A percentile compares a stretch with the other conserved stretches of the same genome.
Conservation (phyloP, 2,888 invertebrate species). For the Desoria tigrina region DNA sequence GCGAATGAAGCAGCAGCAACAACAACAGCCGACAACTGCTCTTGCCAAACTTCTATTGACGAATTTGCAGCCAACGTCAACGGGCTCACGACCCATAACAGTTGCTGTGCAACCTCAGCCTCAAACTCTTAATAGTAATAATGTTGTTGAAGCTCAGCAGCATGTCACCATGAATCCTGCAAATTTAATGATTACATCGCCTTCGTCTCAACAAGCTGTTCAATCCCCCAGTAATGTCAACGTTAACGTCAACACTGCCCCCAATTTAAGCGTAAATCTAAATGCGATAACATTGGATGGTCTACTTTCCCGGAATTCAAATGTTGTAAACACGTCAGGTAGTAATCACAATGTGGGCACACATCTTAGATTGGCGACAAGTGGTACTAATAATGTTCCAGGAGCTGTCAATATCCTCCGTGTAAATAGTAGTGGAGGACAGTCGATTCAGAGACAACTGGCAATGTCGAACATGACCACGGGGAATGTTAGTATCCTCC, state of each 20-base stretch:
- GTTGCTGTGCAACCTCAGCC: constrained; percentile 53
- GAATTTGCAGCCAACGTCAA: constrained; percentile 31
- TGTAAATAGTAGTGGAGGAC: not conserved
- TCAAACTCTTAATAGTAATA: constrained; percentile 25
- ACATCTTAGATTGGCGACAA: not conserved
- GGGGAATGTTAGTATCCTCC: constrained; percentile 39
- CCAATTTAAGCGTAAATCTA: constrained; percentile 44
- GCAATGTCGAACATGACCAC: constrained; percentile 34
- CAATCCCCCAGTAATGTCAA: constrained; percentile 39
- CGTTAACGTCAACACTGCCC: constrained; percentile 24
- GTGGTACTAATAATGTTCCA: not conserved
- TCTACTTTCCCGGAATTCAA: constrained; percentile 18
- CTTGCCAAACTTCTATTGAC: constrained; percentile 38
- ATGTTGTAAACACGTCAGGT: constrained; percentile 28
- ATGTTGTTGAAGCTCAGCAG: not conserved
- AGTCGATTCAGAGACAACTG: constrained; percentile 28
- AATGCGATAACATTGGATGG: constrained; percentile 52
- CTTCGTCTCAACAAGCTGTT: constrained; percentile 20
- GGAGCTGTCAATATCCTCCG: constrained; percentile 9
- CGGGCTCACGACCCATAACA: constrained; percentile 42
- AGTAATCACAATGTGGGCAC: constrained; percentile 27
- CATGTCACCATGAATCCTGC: constrained; percentile 7
- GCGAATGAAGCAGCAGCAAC: constrained; percentile 41
- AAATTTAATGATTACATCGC: constrained; percentile 17
- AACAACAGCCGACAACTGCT: constrained; percentile 34